Percentiles rank a stretch among this genome's conserved stretches.
Evolutionary conservation across 1,140 invertebrate genomes (phyloP).

Genomic region (Triops cancriformis): DNA sequence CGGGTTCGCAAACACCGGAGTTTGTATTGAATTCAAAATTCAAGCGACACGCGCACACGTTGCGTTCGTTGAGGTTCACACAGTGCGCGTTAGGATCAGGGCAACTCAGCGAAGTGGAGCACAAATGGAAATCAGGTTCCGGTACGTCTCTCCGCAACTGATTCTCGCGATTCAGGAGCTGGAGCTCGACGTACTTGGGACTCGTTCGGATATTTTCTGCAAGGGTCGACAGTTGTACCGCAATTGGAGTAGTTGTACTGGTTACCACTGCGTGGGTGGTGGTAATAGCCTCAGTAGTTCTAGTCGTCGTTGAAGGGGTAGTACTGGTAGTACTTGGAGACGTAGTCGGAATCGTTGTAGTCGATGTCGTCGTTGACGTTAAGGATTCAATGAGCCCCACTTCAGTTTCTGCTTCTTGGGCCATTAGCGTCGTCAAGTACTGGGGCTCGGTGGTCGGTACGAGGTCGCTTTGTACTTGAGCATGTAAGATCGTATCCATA

Average conservation of each 20-base stretch:
- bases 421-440: neutral
- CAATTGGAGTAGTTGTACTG: neutral
- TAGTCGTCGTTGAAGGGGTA: neutral
- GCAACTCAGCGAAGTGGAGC: constrained; percentile 7
- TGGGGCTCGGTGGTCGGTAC: neutral
- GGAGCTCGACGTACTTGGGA: neutral
- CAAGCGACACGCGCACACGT: constrained; percentile 15
- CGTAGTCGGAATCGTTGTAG: neutral
- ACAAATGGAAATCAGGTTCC: neutral
- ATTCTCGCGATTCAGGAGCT: neutral
- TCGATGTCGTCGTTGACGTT: too few species aligned
- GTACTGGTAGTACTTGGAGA: neutral
- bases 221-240: neutral
- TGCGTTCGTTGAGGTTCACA: constrained; percentile 4
- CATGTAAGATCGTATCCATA: neutral
- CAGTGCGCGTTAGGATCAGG: constrained; percentile 22
- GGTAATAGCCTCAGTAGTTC: neutral
- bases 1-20: neutral
- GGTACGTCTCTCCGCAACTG: neutral
- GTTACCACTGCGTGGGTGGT: neutral
- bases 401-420: neutral
- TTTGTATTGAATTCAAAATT: neutral
- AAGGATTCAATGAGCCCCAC: neutral
- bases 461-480: neutral
- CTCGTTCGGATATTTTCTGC: neutral